phyloP scores from a whole-genome alignment of 1,140 invertebrate genomes.

The Ooceraea biroi region DNA sequence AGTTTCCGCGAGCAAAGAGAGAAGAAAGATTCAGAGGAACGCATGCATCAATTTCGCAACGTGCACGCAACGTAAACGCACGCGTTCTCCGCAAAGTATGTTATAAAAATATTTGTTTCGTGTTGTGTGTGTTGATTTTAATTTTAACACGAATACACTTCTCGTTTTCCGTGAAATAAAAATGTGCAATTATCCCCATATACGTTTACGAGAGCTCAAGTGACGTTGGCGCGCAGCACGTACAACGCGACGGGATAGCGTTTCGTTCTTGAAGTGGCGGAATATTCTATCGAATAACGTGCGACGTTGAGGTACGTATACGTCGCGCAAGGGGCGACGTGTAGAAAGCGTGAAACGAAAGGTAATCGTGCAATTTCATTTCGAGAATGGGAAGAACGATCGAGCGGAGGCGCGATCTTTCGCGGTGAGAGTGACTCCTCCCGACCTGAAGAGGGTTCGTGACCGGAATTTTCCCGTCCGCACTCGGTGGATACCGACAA shows the following conservation, averaged over 20 bases:
- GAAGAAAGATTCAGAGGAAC: neutral
- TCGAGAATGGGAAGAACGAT: constrained; percentile 61
- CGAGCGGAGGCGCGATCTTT: constrained; percentile 61
- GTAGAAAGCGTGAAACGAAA: constrained; percentile 68
- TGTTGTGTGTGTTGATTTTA: too few relatives aligned
- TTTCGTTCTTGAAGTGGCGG: constrained; percentile 22
- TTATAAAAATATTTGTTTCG: too few relatives aligned
- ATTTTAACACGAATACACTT: neutral
- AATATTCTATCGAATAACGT: constrained; percentile 49
- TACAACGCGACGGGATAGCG: neutral
- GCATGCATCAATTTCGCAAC: neutral
- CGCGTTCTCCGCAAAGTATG: neutral
- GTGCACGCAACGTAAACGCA: neutral
- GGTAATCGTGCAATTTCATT: constrained; percentile 74
- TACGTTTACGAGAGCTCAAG: too few relatives aligned
- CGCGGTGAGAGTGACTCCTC: constrained; percentile 56
- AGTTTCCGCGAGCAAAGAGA: constrained; percentile 9
- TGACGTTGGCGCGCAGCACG: constrained; percentile 8
- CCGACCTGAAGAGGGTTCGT: constrained; percentile 62
- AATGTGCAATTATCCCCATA: too few relatives aligned
- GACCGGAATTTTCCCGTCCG: constrained; percentile 63
- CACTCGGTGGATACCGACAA: constrained; percentile 16
- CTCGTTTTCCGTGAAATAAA: neutral
- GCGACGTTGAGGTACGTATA: neutral
- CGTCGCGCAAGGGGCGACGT: neutral